Base-by-base conservation (phyloP, 2,797 vertebrate species). In the Otolemur crassicaudatus region DNA sequence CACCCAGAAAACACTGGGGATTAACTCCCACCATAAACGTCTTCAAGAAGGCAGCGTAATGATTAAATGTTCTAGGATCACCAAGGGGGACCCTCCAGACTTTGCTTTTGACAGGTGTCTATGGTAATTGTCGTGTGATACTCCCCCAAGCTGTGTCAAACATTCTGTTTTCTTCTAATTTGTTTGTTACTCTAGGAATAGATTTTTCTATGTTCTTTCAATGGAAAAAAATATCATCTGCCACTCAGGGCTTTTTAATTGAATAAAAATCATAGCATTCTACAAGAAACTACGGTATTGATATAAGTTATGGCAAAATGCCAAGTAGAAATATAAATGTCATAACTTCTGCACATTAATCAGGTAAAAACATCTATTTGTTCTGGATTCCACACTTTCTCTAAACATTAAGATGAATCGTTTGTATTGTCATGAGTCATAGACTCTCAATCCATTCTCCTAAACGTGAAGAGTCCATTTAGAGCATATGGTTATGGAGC, bases 191-290 rank as follows among this genome's bases (percentile, higher is more conserved):
- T 65, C n/a, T 91, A 75, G 37, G 40, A 85, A 63, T 46, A 91
- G 16, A 96, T 88, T 89, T 95, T 87, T 72, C 43, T 72, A 90
- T 46, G 46, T 53, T 91, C 14, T 81, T 61, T 86, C 91, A 92
- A 77, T 91, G 82, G 79, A 94, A 84, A 90, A 90, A 83, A 79
- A 73, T 73, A 92, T 19, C 13, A 77, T 86, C 40, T 97, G 34
- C 27, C 85, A 90, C 29, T 94, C 80, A 73, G 89, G 53, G 37
- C 25, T 96, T 97, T 94, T 92, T 92, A 96, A 95, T 96, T 96
- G 96, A 97, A 93, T 63, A 34, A 91, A 95, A 92, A 94, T 37
- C 37, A 75, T 77, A 89, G 91, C 43, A 88, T 81, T 81, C 19
- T 90, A 56, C 61, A 86, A 92, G 25, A 95, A 97, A 96, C 22